A percentile compares a stretch with the other conserved stretches of the same genome.
Conservation (phyloP, 1,140 invertebrate species). For the Platyscapa corneri region DNA sequence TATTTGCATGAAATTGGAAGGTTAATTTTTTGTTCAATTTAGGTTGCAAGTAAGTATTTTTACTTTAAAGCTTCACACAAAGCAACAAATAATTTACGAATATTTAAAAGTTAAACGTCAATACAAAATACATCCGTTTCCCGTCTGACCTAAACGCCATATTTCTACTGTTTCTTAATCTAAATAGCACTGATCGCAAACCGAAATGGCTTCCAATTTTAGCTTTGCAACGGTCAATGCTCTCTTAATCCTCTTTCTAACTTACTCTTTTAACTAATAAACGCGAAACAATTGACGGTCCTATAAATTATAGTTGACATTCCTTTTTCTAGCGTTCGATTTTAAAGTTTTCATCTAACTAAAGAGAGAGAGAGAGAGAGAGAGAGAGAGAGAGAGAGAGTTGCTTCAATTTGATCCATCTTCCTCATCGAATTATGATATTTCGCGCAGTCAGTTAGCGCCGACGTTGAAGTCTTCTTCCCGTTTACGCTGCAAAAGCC, state of each 20-base stretch:
- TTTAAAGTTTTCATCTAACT: not conserved
- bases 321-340: not conserved
- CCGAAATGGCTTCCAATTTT: not conserved
- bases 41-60: too few species aligned
- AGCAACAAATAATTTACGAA: too few species aligned
- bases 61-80: too few species aligned
- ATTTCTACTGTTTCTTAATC: conserved; percentile 13
- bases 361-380: not conserved
- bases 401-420: not conserved
- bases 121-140: too few species aligned
- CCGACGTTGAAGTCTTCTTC: not conserved
- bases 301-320: not conserved
- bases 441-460: conserved; percentile 7
- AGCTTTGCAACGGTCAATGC: not conserved
- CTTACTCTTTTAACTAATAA: not conserved
- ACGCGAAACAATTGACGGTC: not conserved
- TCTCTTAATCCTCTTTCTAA: not conserved
- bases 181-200: conserved; percentile 8
- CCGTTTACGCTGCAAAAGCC: not conserved
- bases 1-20: too few species aligned
- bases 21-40: too few species aligned
- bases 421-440: conserved; percentile 43
- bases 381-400: not conserved
- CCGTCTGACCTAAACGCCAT: not conserved
- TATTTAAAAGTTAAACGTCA: too few species aligned